Evolutionary conservation across 2,113 vertebrate genomes (phyloP), one percentile per base, ranked within the genome.

Genomic region (Brachyhypopomus gauderio): DNA sequence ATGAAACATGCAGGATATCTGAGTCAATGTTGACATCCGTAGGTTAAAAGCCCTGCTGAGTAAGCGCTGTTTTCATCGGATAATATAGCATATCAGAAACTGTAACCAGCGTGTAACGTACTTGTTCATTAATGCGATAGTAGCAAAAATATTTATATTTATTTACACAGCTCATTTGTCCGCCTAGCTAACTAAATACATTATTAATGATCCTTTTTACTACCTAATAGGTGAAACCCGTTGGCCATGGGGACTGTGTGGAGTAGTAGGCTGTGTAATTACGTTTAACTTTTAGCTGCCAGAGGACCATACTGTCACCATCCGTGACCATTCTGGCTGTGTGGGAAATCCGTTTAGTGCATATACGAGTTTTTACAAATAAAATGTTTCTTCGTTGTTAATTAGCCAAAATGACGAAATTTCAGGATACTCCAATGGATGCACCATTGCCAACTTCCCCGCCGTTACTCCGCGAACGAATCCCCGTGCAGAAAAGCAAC

Each of bases 401-500:
- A 7, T 17, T 38, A 70, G 66, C 12, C 63, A 83, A 78, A 71
- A 93, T 92, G 92, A 90, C 85, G 76, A 90, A 90, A 72, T 66
- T 85, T 38, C 85, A 83, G 81, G 87, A 88, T 52, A 71, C 75
- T 62, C 36, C 77, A 0, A 83, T 86, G 14, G 89, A 82, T 45
- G 12, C 86, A 34, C 66, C 84, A 66, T 78, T 79, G 72, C n/a
- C 90, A 60, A 85, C 87, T 72, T 81, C 85, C 64, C 86, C 85
- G n/a, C 85, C 88, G 64, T 85, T 87, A 69, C 88, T 79, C 72
- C 89, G 93, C 84, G 94, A 95, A 56, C 92, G 95, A 2, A 85
- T 91, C 48, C 77, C 89, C 0, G 75, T 92, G 75, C 88, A 90
- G 87, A 95, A 94, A 87, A 92, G 87, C 90, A 94, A 93, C 85